These are phyloP conservation scores for Antechinus flavipes DNA, from an alignment of 2,113 vertebrate genomes.

Conservation along the genomic window DNA sequence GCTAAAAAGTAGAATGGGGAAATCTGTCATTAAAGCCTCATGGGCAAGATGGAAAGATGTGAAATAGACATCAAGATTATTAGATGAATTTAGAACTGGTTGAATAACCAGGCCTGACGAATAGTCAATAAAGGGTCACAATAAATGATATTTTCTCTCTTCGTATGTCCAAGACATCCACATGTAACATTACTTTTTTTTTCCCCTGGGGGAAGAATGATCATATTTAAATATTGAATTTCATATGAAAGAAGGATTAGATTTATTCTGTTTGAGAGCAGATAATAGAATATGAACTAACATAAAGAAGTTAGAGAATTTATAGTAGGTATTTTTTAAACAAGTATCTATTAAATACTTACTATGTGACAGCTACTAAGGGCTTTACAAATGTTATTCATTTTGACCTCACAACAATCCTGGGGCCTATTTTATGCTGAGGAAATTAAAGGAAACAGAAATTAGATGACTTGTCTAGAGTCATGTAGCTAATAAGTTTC, in stretches of 20 bases:
- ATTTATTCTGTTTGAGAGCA: not conserved
- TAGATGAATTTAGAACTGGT: not conserved
- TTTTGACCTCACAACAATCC: not conserved
- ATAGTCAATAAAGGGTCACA: not conserved
- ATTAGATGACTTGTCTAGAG: not conserved
- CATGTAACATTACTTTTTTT: not conserved
- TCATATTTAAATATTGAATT: not conserved
- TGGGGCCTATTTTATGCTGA: not conserved
- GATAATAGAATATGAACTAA: not conserved
- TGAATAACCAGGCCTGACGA: not conserved
- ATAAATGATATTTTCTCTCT: not conserved
- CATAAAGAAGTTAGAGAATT: not conserved
- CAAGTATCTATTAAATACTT: not conserved
- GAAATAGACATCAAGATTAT: not conserved
- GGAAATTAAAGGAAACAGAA: not conserved
- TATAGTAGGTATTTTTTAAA: not conserved
- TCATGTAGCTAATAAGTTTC: not conserved
- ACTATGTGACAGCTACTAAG: not conserved
- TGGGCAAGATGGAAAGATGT: not conserved
- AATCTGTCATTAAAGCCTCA: not conserved
- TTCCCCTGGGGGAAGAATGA: not conserved
- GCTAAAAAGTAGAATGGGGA: not conserved
- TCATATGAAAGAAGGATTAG: not conserved
- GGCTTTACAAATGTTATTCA: not conserved
- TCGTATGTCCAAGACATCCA: not conserved